These are phyloP conservation scores for Acrobasis consociella DNA, from an alignment of 2,888 invertebrate species.

Conservation along the genomic window DNA sequence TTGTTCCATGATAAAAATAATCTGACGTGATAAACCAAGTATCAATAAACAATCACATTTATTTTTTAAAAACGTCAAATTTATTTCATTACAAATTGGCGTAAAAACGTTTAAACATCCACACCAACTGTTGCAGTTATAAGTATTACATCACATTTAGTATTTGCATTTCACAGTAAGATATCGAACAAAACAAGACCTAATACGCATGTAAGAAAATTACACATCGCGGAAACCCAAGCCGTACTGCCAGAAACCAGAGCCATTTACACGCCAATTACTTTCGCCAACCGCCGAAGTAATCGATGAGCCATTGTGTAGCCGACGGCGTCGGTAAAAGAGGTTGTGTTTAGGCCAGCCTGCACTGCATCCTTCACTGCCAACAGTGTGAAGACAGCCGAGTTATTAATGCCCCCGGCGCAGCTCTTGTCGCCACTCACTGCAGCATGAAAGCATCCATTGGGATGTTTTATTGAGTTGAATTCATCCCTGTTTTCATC, in stretches of 20 bases:
- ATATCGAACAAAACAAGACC: neutral
- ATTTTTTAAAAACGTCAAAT: no score
- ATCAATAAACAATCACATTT: no score
- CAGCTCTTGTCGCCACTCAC: slow-evolving; percentile 44
- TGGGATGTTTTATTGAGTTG: neutral
- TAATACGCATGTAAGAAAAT: neutral
- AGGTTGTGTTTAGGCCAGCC: slow-evolving; percentile 46
- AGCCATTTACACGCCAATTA: slow-evolving; percentile 56
- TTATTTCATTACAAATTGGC: no score
- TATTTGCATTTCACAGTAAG: neutral
- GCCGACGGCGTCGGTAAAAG: slow-evolving; percentile 31
- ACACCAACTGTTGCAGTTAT: no score
- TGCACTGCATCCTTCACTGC: slow-evolving; percentile 55
- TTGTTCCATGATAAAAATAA: no score
- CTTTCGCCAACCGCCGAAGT: slow-evolving; percentile 54
- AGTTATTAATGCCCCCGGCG: slow-evolving; percentile 58
- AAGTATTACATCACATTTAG: neutral
- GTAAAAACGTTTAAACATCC: no score
- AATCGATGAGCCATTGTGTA: slow-evolving; percentile 63
- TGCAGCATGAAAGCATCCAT: slow-evolving; percentile 39
- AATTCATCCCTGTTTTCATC: no score
- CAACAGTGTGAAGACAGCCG: slow-evolving; percentile 47
- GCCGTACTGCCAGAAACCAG: slow-evolving; percentile 8
- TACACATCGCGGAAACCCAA: neutral
- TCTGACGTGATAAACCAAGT: no score